phyloP scores from a whole-genome alignment of 2,888 invertebrate species.

The Hypsopygia costalis region DNA sequence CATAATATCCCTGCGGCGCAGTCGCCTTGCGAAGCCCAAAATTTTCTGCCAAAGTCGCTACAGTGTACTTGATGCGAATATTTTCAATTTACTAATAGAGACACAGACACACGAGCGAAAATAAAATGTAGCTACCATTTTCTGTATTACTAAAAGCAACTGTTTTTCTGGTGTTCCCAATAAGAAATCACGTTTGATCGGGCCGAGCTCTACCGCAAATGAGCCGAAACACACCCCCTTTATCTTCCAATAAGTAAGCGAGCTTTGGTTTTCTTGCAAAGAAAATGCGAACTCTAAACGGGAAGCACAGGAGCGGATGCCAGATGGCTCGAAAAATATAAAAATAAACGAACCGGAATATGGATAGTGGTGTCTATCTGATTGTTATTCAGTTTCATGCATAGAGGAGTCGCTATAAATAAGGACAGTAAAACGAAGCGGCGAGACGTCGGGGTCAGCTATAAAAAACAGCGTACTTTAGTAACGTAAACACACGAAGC shows the following conservation, averaged over 20 bases:
- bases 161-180: slow-evolving; percentile 53
- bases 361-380: slow-evolving; percentile 53
- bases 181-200: slow-evolving; percentile 73
- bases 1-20: not conserved
- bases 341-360: slow-evolving; percentile 66
- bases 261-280: slow-evolving; percentile 52
- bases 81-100: slow-evolving; percentile 9
- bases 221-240: slow-evolving; percentile 73
- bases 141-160: slow-evolving; percentile 45
- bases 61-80: slow-evolving; percentile 2
- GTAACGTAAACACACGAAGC: slow-evolving; percentile 37
- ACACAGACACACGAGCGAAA: slow-evolving; percentile 5
- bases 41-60: not conserved
- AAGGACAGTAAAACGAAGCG: slow-evolving; percentile 42
- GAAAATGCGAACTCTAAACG: slow-evolving; percentile 49
- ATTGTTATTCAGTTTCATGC: slow-evolving; percentile 60
- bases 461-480: slow-evolving; percentile 35
- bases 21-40: not conserved
- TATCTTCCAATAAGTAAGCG: slow-evolving; percentile 72
- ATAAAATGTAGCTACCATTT: slow-evolving; percentile 8
- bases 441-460: slow-evolving; percentile 35
- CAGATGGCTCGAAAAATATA: slow-evolving; percentile 71
- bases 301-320: slow-evolving; percentile 49
- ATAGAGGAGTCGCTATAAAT: slow-evolving; percentile 52
- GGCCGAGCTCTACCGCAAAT: slow-evolving; percentile 63